Base-by-base conservation (phyloP, 2,888 invertebrate genomes). In the Lacanobia oleracea region DNA sequence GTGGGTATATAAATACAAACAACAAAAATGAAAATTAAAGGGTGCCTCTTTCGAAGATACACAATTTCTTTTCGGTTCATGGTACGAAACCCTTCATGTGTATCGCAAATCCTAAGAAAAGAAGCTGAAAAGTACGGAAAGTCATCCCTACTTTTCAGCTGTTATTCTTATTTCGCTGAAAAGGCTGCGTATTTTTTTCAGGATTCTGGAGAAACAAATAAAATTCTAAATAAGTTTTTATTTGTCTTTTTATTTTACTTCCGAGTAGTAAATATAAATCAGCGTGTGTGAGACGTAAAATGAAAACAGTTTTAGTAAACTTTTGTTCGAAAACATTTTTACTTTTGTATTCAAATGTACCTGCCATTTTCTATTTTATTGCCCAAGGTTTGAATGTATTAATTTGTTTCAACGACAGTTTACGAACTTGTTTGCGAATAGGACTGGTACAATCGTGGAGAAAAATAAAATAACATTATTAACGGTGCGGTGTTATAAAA, bases 331-430 rank as follows among this genome's bases (percentile, higher is more conserved):
- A 81, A 79, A 65, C 60, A 48, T 43, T 64, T 77, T 71, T 14
- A 50, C 53, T 81, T 74, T 45, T 75, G 54, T 63, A 16, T 65
- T 81, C 53, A 10, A 72, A 51, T 67, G 53, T 65, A 81, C 81
- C 61, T 67, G 67, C 56, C 61, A 66, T 71, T 71, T 62, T 62
- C 61, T 70, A 70, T 70, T 74, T 74, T 76, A 79, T 51, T 76
- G 57, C 40, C 37, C 18, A 71, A 71, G 33, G 67, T 79, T 76
- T 67, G 21, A 67, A 62, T 67, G 54, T 67, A 78, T 75, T 65
- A 62, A 79, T 81, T 57, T 67, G 64, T 71, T 71, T 62, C 57
- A 67, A 77, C 45, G 57, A 77, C 71, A 76, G 67, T 77, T 81
- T 76, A 59, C 21, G 27, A 81, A 75, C 37, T 63, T 75, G 57